Conservation (phyloP, 2,888 invertebrate genomes). For the Incurvaria masculella region DNA sequence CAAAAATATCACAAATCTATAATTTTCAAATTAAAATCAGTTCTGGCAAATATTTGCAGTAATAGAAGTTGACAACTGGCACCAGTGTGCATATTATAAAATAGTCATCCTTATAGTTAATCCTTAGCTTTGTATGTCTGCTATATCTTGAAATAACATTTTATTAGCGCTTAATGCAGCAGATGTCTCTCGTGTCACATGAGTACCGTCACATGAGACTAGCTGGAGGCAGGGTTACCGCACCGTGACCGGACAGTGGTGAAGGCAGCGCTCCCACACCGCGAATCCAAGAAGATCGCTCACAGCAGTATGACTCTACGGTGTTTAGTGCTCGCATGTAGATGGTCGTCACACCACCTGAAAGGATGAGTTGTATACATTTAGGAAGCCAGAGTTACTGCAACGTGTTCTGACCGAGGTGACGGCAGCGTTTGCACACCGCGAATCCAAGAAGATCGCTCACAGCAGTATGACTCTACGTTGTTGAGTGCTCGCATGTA, state of each 20-base stretch:
- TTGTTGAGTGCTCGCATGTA: conserved; percentile 44
- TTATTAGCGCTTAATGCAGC: too few species aligned
- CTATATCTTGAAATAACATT: too few species aligned
- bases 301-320: conserved; percentile 65
- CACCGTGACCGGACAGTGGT: conserved; percentile 60
- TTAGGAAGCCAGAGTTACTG: conserved; percentile 21
- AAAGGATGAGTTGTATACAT: conserved; percentile 41
- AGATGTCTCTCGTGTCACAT: too few species aligned
- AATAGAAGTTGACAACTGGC: too few species aligned
- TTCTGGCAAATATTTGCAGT: too few species aligned
- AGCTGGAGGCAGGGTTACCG: conserved; percentile 45
- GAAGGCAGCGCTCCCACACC: conserved; percentile 60
- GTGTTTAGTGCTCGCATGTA: conserved; percentile 62
- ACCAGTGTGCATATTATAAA: too few species aligned
- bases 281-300: conserved; percentile 58
- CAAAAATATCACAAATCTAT: too few species aligned
- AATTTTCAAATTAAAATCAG: too few species aligned
- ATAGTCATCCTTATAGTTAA: too few species aligned
- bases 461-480: conserved; percentile 51
- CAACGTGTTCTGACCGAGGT: too few species aligned
- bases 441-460: conserved; percentile 37
- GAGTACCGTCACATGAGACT: conserved; percentile 35
- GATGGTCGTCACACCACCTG: conserved; percentile 62
- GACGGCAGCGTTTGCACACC: conserved; percentile 33
- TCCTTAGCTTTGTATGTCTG: too few species aligned